Percentiles rank a stretch among this genome's conserved stretches.
These are phyloP conservation scores for Drosophila cracens DNA, from an alignment of 2,888 invertebrate genomes.

Conservation along the genomic window DNA sequence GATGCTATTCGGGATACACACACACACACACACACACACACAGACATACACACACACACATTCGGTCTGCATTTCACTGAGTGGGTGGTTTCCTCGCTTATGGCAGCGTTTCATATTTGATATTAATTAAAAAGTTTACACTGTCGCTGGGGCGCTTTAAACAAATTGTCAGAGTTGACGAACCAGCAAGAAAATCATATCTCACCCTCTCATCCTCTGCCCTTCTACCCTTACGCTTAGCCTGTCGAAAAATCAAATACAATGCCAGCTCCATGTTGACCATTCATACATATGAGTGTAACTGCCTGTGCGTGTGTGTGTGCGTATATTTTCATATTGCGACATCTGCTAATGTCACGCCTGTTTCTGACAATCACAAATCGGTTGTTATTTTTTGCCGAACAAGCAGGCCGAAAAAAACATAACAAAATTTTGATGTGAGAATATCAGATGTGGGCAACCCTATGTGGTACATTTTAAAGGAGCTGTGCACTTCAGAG, in stretches of 20 bases:
- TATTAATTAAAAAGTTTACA: slow-evolving; percentile 78
- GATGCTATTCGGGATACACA: slow-evolving; percentile 4
- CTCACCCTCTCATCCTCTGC: neutral
- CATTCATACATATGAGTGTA: slow-evolving; percentile 36
- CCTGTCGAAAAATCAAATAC: slow-evolving; percentile 41
- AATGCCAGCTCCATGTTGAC: slow-evolving; percentile 63
- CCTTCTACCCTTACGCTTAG: neutral
- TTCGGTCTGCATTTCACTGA: neutral
- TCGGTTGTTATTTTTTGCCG: slow-evolving; percentile 17
- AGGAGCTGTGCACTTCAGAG: neutral
- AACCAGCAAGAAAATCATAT: slow-evolving; percentile 33
- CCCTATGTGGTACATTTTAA: neutral
- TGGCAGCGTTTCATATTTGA: slow-evolving; percentile 75
- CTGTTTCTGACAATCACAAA: slow-evolving; percentile 57
- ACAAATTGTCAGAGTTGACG: slow-evolving; percentile 70
- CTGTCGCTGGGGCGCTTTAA: slow-evolving; percentile 66
- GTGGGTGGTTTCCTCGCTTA: slow-evolving; percentile 27
- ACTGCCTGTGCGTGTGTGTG: neutral
- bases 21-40: neutral
- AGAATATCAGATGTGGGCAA: slow-evolving; percentile 3
- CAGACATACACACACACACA: neutral
- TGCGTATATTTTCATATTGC: slow-evolving; percentile 43
- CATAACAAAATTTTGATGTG: slow-evolving; percentile 23
- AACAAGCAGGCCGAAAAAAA: neutral
- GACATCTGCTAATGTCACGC: slow-evolving; percentile 76